phyloP scores from a whole-genome alignment of 2,797 vertebrate species.

The Mus caroli region DNA sequence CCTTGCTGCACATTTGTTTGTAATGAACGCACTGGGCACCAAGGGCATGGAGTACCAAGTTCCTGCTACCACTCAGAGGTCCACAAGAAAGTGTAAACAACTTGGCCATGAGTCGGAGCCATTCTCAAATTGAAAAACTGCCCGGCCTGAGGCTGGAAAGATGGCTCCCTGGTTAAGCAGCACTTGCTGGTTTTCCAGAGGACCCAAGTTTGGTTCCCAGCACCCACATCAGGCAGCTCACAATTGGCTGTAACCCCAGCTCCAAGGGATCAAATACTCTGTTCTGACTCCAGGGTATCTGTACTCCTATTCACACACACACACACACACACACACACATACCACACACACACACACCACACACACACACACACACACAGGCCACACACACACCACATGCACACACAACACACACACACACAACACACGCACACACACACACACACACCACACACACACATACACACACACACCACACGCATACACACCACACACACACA shows the following conservation, averaged over 20 bases:
- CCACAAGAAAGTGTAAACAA: background rate
- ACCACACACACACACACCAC: background rate
- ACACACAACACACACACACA: too few relatives aligned
- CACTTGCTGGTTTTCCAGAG: background rate
- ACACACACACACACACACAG: background rate
- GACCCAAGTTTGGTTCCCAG: background rate
- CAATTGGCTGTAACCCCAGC: background rate
- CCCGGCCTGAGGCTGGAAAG: background rate
- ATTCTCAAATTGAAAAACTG: background rate
- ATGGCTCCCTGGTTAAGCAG: background rate
- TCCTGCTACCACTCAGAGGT: background rate
- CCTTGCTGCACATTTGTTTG: background rate
- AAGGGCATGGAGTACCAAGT: accelerated
- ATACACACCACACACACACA: too few relatives aligned
- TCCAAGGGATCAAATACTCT: background rate
- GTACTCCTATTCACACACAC: background rate
- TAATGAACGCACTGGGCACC: accelerated
- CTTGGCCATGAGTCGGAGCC: background rate
- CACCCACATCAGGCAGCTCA: background rate
- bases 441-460: background rate
- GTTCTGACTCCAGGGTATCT: background rate
- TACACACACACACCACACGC: background rate
- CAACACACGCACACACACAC: background rate
- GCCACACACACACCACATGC: too few relatives aligned
- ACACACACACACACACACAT: background rate